phyloP scores from a whole-genome alignment of 2,113 vertebrate species.

The Himantopus leucocephalus region DNA sequence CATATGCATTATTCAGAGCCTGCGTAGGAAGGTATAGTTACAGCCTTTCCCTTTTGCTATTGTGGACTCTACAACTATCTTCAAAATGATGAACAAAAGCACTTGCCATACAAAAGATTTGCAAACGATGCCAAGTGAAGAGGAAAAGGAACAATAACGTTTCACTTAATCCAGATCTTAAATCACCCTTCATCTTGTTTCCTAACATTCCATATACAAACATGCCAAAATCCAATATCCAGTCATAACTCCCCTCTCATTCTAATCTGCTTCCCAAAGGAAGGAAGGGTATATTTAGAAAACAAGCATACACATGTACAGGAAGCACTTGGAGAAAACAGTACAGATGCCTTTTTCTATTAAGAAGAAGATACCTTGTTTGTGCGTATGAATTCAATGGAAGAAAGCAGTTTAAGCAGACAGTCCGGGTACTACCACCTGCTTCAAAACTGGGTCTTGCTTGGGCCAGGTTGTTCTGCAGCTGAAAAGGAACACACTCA shows the following conservation, averaged over 20 bases:
- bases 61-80: background rate
- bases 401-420: constrained; percentile 33
- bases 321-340: background rate
- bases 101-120: background rate
- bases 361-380: constrained; percentile 67
- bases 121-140: background rate
- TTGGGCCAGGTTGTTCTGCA: constrained; percentile 37
- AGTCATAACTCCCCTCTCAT: background rate
- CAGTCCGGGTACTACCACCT: background rate
- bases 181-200: background rate
- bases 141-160: background rate
- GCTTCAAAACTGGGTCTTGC: constrained; percentile 49
- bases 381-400: constrained; percentile 41
- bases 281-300: background rate
- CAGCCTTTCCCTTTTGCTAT: background rate
- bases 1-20: background rate
- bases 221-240: background rate
- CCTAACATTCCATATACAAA: background rate
- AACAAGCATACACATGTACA: background rate
- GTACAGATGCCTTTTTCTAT: background rate
- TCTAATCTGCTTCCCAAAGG: background rate
- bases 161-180: background rate
- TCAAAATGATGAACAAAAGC: background rate
- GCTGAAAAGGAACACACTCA: constrained; percentile 61
- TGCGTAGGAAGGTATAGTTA: background rate